phyloP scores from a whole-genome alignment of 2,113 vertebrate genomes.

The Dipodomys merriami region DNA sequence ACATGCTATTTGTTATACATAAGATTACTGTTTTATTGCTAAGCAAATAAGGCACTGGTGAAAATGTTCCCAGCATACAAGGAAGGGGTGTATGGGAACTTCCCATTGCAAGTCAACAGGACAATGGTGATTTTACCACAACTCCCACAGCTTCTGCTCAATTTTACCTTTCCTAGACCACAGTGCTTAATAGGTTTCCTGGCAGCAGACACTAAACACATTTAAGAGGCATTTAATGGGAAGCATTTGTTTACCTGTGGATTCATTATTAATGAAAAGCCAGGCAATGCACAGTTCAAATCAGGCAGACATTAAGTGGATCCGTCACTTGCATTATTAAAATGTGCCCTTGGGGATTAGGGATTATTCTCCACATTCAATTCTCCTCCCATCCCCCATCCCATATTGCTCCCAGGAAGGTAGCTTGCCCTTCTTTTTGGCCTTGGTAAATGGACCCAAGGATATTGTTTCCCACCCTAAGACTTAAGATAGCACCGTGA shows the following conservation, averaged over 20 bases:
- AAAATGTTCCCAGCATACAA: background rate
- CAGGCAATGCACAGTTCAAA: slow-evolving; percentile 63
- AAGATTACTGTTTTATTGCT: background rate
- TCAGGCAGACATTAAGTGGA: slow-evolving; percentile 73
- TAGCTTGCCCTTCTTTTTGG: slow-evolving; percentile 70
- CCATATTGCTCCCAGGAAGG: slow-evolving; percentile 32
- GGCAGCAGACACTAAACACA: slow-evolving; percentile 56
- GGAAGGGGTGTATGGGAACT: background rate
- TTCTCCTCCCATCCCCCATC: background rate
- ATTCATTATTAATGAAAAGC: slow-evolving; percentile 77
- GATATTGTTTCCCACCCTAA: background rate
- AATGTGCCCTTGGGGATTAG: slow-evolving; percentile 68
- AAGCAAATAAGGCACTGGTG: background rate
- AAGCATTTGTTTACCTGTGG: slow-evolving; percentile 74
- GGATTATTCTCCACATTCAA: slow-evolving; percentile 78
- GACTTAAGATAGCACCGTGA: background rate
- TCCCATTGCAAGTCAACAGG: no score
- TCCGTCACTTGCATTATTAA: slow-evolving; percentile 82
- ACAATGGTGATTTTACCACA: background rate
- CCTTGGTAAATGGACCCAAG: slow-evolving; percentile 68
- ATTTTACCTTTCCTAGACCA: background rate
- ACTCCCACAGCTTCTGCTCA: slow-evolving; percentile 35
- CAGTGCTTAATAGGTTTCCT: slow-evolving; percentile 47
- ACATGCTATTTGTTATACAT: background rate
- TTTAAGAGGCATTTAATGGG: slow-evolving; percentile 74